phyloP scores from a whole-genome alignment of 92 coral and sea anemone genomes.

The Parazoanthus swiftii region DNA sequence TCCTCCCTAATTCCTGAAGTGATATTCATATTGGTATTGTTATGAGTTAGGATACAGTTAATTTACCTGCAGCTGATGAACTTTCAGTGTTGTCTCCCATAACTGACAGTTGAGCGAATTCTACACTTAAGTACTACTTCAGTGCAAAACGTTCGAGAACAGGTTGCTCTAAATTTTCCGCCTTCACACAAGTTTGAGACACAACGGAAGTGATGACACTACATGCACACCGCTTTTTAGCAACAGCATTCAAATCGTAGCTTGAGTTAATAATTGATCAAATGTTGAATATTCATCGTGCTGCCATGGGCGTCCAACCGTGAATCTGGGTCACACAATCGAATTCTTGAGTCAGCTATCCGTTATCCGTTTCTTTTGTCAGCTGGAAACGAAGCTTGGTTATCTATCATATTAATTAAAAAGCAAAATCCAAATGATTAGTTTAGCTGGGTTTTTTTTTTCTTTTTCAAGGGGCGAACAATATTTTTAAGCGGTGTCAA shows the following conservation, averaged over 20 bases:
- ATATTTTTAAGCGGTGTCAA: too few species aligned
- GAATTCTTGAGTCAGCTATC: too few species aligned
- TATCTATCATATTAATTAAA: too few species aligned
- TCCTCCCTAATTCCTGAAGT: background rate
- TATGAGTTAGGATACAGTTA: background rate
- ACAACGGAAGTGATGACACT: background rate
- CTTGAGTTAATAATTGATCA: slow-evolving; percentile 6
- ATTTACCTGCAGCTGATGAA: slow-evolving; percentile 8
- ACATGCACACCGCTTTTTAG: too few species aligned
- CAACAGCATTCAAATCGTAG: background rate
- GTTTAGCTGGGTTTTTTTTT: too few species aligned
- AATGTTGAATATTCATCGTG: background rate
- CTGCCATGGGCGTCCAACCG: background rate
- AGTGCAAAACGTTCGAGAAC: background rate
- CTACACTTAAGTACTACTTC: background rate
- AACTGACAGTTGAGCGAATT: background rate
- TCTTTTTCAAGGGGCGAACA: too few species aligned
- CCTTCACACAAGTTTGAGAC: background rate
- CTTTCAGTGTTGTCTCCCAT: background rate
- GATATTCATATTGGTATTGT: background rate
- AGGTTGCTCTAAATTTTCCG: background rate
- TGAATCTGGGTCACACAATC: background rate
- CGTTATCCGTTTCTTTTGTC: too few species aligned
- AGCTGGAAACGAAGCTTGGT: too few species aligned
- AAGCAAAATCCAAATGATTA: too few species aligned